Conservation (phyloP, 2,113 vertebrate species). For the Mohoua ochrocephala region DNA sequence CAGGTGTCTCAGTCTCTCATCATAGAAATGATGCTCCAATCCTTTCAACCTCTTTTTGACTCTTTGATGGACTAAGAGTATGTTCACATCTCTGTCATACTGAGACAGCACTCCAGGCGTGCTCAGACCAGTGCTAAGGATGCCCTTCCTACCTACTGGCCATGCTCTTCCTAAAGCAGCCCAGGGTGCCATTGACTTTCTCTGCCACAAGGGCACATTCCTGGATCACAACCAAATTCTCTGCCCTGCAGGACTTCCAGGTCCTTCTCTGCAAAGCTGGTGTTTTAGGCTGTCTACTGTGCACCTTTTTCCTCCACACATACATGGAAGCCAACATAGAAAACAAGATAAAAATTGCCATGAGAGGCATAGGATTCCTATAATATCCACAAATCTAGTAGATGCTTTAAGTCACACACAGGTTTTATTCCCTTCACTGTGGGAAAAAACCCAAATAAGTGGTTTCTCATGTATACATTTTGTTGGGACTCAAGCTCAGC, state of each 20-base stretch:
- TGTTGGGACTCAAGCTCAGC: neutral
- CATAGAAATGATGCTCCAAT: neutral
- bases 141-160: neutral
- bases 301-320: neutral
- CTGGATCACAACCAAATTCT: neutral
- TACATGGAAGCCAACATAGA: neutral
- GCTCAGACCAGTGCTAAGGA: neutral
- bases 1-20: neutral
- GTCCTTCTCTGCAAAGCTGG: neutral
- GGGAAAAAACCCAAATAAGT: neutral
- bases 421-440: neutral
- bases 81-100: neutral
- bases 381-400: neutral
- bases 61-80: neutral
- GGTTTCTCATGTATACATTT: fast-evolving
- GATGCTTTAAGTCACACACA: neutral
- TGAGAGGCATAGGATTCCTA: neutral
- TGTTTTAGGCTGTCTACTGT: neutral
- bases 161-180: neutral
- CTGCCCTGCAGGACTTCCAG: neutral
- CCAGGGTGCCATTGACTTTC: neutral
- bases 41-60: neutral
- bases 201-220: neutral
- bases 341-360: neutral
- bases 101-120: neutral